Conservation (phyloP, 30 jellyfish, hydroid and myxozoan genomes). For the Chironex yamaguchii region DNA sequence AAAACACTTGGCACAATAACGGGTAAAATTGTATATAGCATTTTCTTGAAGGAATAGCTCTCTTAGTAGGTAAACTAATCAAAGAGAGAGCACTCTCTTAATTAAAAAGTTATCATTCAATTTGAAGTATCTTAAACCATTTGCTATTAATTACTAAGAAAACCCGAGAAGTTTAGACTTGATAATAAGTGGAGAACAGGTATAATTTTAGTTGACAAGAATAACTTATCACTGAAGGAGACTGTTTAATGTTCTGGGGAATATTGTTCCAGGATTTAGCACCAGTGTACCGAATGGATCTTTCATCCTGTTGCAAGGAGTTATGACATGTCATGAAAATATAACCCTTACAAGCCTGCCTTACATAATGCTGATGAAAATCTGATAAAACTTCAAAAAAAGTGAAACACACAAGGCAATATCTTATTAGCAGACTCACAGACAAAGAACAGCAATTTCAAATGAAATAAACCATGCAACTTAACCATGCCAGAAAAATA, state of each 20-base stretch:
- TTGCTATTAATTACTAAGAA: too few species aligned
- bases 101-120: too few species aligned
- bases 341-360: conserved; percentile 23
- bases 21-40: too few species aligned
- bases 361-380: neutral
- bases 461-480: neutral
- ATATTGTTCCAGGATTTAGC: conserved; percentile 19
- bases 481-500: neutral
- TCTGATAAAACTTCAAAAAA: neutral
- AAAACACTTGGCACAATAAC: too few species aligned
- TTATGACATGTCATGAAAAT: neutral
- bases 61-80: too few species aligned
- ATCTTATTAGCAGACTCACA: neutral
- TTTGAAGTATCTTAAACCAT: too few species aligned
- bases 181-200: neutral
- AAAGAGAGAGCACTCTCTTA: too few species aligned
- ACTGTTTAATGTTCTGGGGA: neutral
- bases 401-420: neutral
- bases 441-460: neutral
- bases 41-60: too few species aligned
- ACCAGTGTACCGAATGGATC: conserved; percentile 13
- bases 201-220: neutral
- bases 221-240: neutral
- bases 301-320: neutral
- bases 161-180: too few species aligned